These are phyloP conservation scores for Otus scops DNA, from an alignment of 2,797 vertebrate genomes.

Conservation along the genomic window DNA sequence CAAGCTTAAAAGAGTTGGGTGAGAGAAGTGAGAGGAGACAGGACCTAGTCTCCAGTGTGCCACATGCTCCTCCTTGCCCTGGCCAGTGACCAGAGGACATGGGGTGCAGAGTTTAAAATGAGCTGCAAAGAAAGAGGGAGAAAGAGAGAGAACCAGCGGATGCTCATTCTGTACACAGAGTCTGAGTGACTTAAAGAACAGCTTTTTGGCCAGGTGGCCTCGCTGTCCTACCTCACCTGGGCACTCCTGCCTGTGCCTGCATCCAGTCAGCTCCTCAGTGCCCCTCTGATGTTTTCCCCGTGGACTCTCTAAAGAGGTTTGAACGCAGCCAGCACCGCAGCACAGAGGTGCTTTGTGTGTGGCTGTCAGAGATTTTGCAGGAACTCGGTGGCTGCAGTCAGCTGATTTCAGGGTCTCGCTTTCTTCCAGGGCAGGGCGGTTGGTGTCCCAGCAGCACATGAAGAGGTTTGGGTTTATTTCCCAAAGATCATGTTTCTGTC, in stretches of 20 bases:
- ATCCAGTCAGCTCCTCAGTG: background rate
- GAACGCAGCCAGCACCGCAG: accelerated
- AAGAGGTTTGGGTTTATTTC: background rate
- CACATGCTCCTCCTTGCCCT: accelerated
- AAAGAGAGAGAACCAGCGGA: accelerated
- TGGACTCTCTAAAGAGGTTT: background rate
- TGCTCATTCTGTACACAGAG: accelerated
- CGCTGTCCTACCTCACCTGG: background rate
- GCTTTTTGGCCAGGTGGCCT: background rate
- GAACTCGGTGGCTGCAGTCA: background rate
- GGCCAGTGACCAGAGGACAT: background rate
- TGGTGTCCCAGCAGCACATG: accelerated
- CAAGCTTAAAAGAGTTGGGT: background rate
- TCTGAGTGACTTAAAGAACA: background rate
- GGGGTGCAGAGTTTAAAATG: accelerated
- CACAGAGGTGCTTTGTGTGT: no score
- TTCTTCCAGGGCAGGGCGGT: no score
- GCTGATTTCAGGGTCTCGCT: background rate
- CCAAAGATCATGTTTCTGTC: background rate
- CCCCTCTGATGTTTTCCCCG: background rate
- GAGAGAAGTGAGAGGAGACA: background rate
- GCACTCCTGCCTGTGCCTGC: background rate
- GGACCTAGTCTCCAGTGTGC: accelerated
- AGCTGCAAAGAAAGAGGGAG: background rate
- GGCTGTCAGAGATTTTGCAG: background rate